Base-by-base conservation (phyloP, 2,113 vertebrate genomes). In the Percopsis transmontana region DNA sequence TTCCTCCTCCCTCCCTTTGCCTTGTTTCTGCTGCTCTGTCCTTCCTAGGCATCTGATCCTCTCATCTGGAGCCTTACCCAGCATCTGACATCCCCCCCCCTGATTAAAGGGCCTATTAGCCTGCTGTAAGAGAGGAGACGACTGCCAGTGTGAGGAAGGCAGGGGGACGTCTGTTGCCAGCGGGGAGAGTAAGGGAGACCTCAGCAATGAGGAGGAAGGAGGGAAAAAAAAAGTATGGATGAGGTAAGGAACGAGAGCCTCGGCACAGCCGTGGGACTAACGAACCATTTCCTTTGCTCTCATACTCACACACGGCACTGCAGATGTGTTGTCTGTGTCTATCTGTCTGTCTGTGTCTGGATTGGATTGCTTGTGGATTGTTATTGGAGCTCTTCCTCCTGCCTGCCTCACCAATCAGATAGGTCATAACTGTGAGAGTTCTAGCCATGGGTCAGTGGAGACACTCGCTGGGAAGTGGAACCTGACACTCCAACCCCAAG, bases 41-140 rank as follows among this genome's bases (percentile, higher is more conserved):
- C n/a, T 65, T 82, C 75, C 72, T 70, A 69, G 83, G 81, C 76
- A 87, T 85, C 62, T 64, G 82, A 87, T 87, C 83, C 74, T 84
- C 77, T 72, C 76, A 72, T 84, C 80, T 71, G 62, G 79, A 72
- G 65, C 68, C 57, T 72, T 77, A 74, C 69, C 80, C 78, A 9
- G 42, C 83, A 74, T 79, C 80, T 85, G 90, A 90, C 87, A 84
- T 71, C 84, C 56, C 54, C 80, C 81, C 57, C 81, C 81, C 85
- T 88, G 84, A 90, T 90, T 89, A 86, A 89, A 89, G 84, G 77
- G 64, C 85, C 86, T 83, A 85, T 89, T 89, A 89, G 80, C 76
- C 69, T 33, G 69, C 70, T 69, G 74, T 76, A 83, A 83, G 82
- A 74, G 82, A 87, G 81, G 80, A 76, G 80, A 70, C 41, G 70